These are phyloP conservation scores for Pangasius djambal DNA, from an alignment of 2,797 vertebrate genomes.

Conservation along the genomic window DNA sequence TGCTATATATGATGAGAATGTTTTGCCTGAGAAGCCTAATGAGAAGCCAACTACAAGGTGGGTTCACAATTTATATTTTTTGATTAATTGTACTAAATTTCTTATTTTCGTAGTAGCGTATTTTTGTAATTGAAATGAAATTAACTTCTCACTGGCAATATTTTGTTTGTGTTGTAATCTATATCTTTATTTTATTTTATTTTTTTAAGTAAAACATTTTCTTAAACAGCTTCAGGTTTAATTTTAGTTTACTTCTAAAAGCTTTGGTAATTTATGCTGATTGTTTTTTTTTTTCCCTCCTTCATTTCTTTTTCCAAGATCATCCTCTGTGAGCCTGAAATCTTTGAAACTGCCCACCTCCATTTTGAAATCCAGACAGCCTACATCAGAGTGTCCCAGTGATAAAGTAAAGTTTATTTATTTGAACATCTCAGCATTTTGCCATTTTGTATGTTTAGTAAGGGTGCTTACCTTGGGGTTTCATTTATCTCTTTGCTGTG, in stretches of 20 bases:
- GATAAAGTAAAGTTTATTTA: slow-evolving; percentile 38
- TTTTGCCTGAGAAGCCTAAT: slow-evolving; percentile 7
- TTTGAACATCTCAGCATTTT: neutral
- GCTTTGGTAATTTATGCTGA: neutral
- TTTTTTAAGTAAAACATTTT: neutral
- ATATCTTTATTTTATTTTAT: neutral
- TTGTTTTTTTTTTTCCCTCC: neutral
- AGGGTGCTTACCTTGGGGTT: neutral
- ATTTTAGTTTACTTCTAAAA: neutral
- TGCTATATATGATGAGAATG: slow-evolving; percentile 44
- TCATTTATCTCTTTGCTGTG: neutral
- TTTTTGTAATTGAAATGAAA: neutral
- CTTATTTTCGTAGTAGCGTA: neutral
- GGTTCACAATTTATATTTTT: neutral
- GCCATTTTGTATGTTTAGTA: neutral
- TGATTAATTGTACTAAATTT: neutral
- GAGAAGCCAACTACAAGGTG: slow-evolving; percentile 36
- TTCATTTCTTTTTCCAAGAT: neutral
- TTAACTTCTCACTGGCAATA: neutral
- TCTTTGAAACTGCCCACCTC: slow-evolving; percentile 47
- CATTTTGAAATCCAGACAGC: slow-evolving; percentile 43
- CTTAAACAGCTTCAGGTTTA: neutral
- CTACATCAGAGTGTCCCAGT: neutral
- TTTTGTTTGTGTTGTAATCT: neutral
- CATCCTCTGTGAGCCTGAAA: slow-evolving; percentile 10